Evolutionary conservation across 2,888 invertebrate species (phyloP).

Genomic region (Sarcophaga subvicina): DNA sequence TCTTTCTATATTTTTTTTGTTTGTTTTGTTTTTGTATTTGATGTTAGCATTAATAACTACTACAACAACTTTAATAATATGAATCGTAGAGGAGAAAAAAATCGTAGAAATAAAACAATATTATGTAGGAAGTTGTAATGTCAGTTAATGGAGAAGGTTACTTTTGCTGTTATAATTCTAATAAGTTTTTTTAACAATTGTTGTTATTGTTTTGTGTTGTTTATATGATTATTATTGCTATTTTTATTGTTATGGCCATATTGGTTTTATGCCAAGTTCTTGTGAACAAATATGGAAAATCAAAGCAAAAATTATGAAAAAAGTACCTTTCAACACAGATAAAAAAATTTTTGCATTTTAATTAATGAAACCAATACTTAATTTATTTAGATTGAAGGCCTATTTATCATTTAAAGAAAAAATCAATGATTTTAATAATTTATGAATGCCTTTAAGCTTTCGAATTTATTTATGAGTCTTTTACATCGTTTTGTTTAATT

Average conservation of each 20-base stretch:
- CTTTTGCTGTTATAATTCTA: constrained; percentile 59
- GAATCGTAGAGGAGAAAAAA: neutral
- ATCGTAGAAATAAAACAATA: constrained; percentile 29
- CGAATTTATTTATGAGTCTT: no score
- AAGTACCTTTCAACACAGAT: no score
- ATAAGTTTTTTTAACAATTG: constrained; percentile 23
- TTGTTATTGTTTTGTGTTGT: constrained; percentile 28
- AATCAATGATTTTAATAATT: no score
- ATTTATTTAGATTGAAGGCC: no score
- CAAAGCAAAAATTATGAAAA: no score
- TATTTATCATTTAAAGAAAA: no score
- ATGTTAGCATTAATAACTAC: no score
- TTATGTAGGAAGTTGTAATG: constrained; percentile 71
- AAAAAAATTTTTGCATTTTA: no score
- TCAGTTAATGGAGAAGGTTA: constrained; percentile 70
- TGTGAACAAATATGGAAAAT: no score
- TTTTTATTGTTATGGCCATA: neutral
- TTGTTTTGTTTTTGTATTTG: neutral
- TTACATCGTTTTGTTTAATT: no score
- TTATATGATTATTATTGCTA: constrained; percentile 6
- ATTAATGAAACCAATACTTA: no score
- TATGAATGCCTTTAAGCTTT: no score
- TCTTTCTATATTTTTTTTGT: neutral
- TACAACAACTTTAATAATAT: constrained; percentile 23
- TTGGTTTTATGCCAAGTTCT: constrained; percentile 4